Percentiles rank a stretch among this genome's conserved stretches.
These are phyloP conservation scores for Neosilurus hyrtlii DNA, from an alignment of 2,797 vertebrate genomes.

Conservation along the genomic window DNA sequence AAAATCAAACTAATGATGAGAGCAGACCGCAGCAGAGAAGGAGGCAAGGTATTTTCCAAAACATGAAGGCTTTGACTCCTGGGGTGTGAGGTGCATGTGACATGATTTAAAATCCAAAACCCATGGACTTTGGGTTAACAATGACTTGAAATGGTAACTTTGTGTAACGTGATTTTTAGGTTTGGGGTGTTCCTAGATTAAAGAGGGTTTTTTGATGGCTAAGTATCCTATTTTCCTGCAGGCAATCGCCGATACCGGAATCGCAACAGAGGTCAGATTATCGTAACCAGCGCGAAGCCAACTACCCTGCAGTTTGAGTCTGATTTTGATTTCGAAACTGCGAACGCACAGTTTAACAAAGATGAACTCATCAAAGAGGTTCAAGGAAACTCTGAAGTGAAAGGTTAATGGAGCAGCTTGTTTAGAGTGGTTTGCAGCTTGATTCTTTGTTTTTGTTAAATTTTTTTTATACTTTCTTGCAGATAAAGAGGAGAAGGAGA, in stretches of 20 bases:
- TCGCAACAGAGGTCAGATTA: slow-evolving; percentile 83
- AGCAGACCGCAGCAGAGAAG: slow-evolving; percentile 81
- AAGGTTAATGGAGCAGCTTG: slow-evolving; percentile 70
- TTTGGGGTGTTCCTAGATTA: no score
- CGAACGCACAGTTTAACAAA: slow-evolving; percentile 94
- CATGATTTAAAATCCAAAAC: no score
- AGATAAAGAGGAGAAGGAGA: slow-evolving; percentile 77
- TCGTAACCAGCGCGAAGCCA: slow-evolving; percentile 73
- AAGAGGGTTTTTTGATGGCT: neutral
- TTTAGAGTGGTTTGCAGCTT: neutral
- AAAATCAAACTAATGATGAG: slow-evolving; percentile 78
- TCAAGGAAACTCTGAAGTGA: slow-evolving; percentile 77
- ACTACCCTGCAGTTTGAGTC: slow-evolving; percentile 88
- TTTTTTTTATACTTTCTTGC: neutral
- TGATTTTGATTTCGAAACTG: slow-evolving; percentile 97
- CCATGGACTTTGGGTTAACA: no score
- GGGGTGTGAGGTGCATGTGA: no score
- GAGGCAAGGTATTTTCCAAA: slow-evolving; percentile 76
- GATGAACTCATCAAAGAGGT: slow-evolving; percentile 87
- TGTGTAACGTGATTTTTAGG: no score
- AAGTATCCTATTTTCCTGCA: slow-evolving; percentile 54
- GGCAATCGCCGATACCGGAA: slow-evolving; percentile 83
- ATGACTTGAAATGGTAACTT: no score
- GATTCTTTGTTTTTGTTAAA: neutral
- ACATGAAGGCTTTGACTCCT: neutral